Evolutionary conservation across 2,888 invertebrate species (phyloP).

Genomic region (Lumbricus terrestris): DNA sequence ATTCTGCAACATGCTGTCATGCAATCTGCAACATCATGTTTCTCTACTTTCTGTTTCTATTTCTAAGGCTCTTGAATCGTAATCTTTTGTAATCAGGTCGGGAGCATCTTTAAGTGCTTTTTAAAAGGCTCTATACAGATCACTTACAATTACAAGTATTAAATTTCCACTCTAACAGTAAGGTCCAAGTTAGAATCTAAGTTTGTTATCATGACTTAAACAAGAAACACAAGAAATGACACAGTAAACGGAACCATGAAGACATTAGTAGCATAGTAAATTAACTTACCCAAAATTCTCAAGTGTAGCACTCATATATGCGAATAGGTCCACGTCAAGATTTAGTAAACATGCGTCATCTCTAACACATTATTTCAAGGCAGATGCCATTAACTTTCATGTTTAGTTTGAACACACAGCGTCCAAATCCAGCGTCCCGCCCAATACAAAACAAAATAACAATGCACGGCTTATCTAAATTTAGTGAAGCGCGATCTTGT

Average conservation of each 20-base stretch:
- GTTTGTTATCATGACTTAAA: not conserved
- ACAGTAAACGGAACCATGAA: not conserved
- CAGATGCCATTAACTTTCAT: not conserved
- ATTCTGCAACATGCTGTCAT: too few species aligned
- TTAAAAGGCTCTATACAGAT: too few species aligned
- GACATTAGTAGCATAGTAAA: not conserved
- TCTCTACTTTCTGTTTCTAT: too few species aligned
- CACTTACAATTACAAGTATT: too few species aligned
- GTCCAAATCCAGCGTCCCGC: constrained; percentile 4
- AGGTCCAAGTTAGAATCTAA: not conserved
- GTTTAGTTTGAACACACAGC: not conserved
- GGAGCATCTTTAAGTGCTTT: too few species aligned
- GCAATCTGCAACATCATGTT: too few species aligned
- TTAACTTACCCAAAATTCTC: not conserved
- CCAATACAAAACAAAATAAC: constrained; percentile 8
- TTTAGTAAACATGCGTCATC: not conserved
- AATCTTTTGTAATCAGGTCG: too few species aligned
- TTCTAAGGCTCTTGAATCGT: too few species aligned
- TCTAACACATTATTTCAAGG: not conserved
- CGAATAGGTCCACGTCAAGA: not conserved
- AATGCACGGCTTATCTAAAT: not conserved
- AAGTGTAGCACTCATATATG: not conserved
- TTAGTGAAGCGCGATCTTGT: not conserved
- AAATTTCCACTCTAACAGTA: not conserved
- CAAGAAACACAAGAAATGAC: not conserved